Evolutionary conservation across 2,797 vertebrate genomes (phyloP).

Genomic region (Arrhamphus sclerolepis): DNA sequence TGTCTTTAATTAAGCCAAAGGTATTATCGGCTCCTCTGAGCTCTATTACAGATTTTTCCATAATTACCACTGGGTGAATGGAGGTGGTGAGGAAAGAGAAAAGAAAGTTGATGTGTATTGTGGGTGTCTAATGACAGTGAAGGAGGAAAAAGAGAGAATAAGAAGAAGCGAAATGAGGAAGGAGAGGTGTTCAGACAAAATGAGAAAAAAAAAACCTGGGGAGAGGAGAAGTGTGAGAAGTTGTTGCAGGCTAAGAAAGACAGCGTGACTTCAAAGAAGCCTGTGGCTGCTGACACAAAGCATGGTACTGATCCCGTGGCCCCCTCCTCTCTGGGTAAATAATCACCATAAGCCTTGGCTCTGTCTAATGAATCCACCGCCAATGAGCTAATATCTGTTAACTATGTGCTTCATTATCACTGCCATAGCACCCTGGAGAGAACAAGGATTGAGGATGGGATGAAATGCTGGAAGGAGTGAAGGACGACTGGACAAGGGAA

Average conservation of each 20-base stretch:
- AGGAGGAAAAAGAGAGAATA: slow-evolving; percentile 19
- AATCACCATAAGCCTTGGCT: slow-evolving; percentile 76
- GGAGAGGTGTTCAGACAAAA: slow-evolving; percentile 51
- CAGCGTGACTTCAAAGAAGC: slow-evolving; percentile 67
- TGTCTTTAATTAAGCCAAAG: slow-evolving; percentile 86
- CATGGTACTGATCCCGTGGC: slow-evolving; percentile 52
- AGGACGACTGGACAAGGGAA: slow-evolving; percentile 72
- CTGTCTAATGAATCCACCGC: slow-evolving; percentile 75
- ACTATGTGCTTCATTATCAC: slow-evolving; percentile 76
- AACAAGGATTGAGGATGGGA: slow-evolving; percentile 48
- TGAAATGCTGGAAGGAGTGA: slow-evolving; percentile 63
- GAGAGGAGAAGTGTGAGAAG: slow-evolving; percentile 43
- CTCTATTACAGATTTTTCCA: slow-evolving; percentile 78
- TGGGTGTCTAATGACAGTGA: slow-evolving; percentile 72
- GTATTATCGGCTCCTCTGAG: slow-evolving; percentile 82
- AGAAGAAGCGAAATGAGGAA: slow-evolving; percentile 33
- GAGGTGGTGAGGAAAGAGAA: slow-evolving; percentile 62
- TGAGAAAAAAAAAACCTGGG: slow-evolving; percentile 47
- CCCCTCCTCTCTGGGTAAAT: slow-evolving; percentile 73
- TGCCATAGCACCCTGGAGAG: slow-evolving; percentile 67
- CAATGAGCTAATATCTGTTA: slow-evolving; percentile 78
- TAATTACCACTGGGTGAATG: slow-evolving; percentile 82
- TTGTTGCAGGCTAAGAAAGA: slow-evolving; percentile 42
- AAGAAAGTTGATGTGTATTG: slow-evolving; percentile 55
- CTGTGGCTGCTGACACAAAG: slow-evolving; percentile 65